A percentile compares a stretch with the other conserved stretches of the same genome.
Evolutionary conservation across 1,140 invertebrate genomes (phyloP).

Genomic region (Sycobia sp.): DNA sequence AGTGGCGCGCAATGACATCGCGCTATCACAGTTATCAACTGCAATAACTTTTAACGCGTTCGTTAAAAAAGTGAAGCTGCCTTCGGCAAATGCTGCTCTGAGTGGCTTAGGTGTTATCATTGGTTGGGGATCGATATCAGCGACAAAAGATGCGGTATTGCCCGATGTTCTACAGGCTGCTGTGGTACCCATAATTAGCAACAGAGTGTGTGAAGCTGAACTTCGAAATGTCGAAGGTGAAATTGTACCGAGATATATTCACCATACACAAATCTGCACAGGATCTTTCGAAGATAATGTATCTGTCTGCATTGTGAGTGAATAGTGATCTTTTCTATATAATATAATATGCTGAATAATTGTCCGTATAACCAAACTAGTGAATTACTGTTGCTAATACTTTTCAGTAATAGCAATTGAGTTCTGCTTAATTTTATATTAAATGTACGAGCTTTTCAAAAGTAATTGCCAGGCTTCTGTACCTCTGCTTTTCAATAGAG

Average conservation of each 20-base stretch:
- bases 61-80: slow-evolving; percentile 62
- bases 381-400: too few species aligned
- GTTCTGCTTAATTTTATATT: too few species aligned
- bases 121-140: slow-evolving; percentile 62
- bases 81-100: slow-evolving; percentile 39
- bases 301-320: slow-evolving; percentile 64
- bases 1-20: slow-evolving; percentile 62
- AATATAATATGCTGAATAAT: too few species aligned
- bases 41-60: slow-evolving; percentile 61
- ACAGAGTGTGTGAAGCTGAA: slow-evolving; percentile 34
- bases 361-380: too few species aligned
- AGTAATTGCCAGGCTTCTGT: too few species aligned
- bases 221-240: slow-evolving; percentile 27
- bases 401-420: too few species aligned
- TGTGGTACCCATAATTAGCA: slow-evolving; percentile 41
- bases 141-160: slow-evolving; percentile 4
- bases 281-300: slow-evolving; percentile 64
- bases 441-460: too few species aligned
- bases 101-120: slow-evolving; percentile 43
- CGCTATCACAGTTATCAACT: slow-evolving; percentile 63
- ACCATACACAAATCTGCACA: slow-evolving; percentile 65
- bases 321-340: too few species aligned
- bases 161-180: slow-evolving; percentile 44
- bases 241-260: too few species aligned
- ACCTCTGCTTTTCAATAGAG: too few species aligned